phyloP scores from a whole-genome alignment of 2,113 vertebrate species.

The Accipiter virgatus region DNA sequence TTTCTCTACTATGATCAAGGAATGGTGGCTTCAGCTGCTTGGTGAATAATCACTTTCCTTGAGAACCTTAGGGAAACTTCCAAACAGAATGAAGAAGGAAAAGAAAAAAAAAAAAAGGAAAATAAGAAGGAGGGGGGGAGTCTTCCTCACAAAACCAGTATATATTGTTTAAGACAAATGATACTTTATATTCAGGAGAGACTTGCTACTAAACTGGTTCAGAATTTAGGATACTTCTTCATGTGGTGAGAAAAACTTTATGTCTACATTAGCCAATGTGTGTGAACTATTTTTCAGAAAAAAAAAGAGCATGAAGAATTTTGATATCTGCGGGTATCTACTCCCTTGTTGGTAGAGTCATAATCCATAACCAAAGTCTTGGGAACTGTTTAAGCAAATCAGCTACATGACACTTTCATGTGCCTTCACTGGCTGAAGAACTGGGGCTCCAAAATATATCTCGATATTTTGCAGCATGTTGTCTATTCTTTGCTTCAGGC shows the following conservation, averaged over 20 bases:
- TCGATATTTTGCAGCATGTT: background rate
- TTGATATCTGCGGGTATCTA: background rate
- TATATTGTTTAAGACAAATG: background rate
- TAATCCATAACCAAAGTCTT: background rate
- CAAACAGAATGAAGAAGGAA: background rate
- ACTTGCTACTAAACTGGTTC: background rate
- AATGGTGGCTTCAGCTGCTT: background rate
- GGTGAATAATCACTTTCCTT: background rate
- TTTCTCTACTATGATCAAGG: background rate
- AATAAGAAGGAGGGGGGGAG: background rate
- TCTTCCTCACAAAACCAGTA: background rate
- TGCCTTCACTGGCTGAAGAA: conserved; percentile 4
- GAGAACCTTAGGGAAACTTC: background rate
- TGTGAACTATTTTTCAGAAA: background rate
- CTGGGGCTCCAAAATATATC: background rate
- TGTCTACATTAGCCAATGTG: background rate
- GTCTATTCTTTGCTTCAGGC: background rate
- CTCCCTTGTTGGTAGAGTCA: background rate
- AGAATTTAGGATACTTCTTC: background rate
- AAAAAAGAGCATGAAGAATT: background rate
- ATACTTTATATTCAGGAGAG: background rate
- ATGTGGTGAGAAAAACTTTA: background rate
- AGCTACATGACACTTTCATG: background rate
- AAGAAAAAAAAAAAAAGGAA: background rate
- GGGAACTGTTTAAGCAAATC: background rate